Evolutionary conservation across 2,888 invertebrate genomes (phyloP), one percentile per base, ranked within the genome.

Genomic region (Empis stercorea): DNA sequence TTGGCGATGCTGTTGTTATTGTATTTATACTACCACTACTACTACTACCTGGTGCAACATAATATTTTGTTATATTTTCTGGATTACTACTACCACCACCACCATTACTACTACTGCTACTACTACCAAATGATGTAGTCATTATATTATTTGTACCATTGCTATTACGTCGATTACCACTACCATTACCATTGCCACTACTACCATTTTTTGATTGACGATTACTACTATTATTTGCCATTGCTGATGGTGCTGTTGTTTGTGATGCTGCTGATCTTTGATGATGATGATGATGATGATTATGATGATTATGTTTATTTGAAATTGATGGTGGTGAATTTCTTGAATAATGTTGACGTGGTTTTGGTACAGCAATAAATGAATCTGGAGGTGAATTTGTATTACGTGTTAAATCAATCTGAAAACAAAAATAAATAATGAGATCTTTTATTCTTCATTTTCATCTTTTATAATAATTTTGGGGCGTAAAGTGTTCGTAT

Each of bases 81-180:
- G 20, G n/a, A 16, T 16, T 15, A 15, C 16, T 14, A 16, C 16
- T 30, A 3, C 13, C 10, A 30, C 15, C 11, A 11, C 14, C 10
- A 15, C 30, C 14, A 30, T 11, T 6, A 11, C 52, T 54, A 51
- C 59, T 55, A 52, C 57, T 53, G 52, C 57, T 57, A 46, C 48
- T 51, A 44, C 51, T 51, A 30, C 55, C 52, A 50, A 45, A 61
- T 54, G 65, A 63, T 57, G 65, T 64, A 56, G 62, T 63, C 49
- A 49, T 51, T n/a, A 51, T 47, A 7, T 20, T 20, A 17, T 48
- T 50, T 39, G 50, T 44, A 42, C 46, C 43, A 43, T 46, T 47
- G 41, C 45, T 49, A 15, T 48, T 51, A 32, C 48, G 46, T 15
- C 48, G 46, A 38, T 45, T 47, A 34, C 30, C 34, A 27, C 27